Evolutionary conservation across 2,113 vertebrate species (phyloP), one percentile per base, ranked within the genome.

Genomic region (Neodontobutis hainanensis): DNA sequence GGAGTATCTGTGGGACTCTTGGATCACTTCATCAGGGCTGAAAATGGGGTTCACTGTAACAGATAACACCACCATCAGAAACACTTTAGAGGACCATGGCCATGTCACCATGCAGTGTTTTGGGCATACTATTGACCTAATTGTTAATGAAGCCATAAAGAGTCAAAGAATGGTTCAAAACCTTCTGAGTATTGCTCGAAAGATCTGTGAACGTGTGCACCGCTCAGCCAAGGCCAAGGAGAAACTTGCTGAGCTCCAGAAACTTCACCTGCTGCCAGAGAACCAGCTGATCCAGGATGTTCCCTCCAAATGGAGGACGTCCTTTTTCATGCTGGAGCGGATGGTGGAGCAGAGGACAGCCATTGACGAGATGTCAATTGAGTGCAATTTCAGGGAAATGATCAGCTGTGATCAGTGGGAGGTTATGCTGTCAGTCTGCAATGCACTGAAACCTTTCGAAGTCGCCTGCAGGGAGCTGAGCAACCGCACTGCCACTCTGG

Each of bases 321-420:
- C 96, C 1, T 94, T 98, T 52, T 95, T 93, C 53, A 98, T 99
- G 96, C 94, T 98, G 19, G 96, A 99, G 76, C 92, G 97, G 57
- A 92, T 99, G 70, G 93, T 98, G 0, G 96, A 99, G 74, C 97
- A 99, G 90, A 96, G 95, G 83, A 92, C 92, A 84, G 97, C 96
- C 9, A 91, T 99, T 34, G 94, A 94, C 35, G 96, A 97, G 78
- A 88, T 99, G 94, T 95, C 96, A 0, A 87, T 94, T 1, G 96
- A 97, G 92, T 97, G 96, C 72, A 95, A 92, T 86, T 97, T 98
- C 89, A 92, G 96, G 81, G 96, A 99, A 85, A 91, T 98, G 6
- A 95, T 99, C 87, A 98, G 96, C 14, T 95, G 95, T n/a, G 96
- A 98, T 82, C 97, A 99, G 90, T 98, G 96, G 97, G 95, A 98